Base-by-base conservation (phyloP, 2,888 invertebrate genomes). In the Branchellion lobata region DNA sequence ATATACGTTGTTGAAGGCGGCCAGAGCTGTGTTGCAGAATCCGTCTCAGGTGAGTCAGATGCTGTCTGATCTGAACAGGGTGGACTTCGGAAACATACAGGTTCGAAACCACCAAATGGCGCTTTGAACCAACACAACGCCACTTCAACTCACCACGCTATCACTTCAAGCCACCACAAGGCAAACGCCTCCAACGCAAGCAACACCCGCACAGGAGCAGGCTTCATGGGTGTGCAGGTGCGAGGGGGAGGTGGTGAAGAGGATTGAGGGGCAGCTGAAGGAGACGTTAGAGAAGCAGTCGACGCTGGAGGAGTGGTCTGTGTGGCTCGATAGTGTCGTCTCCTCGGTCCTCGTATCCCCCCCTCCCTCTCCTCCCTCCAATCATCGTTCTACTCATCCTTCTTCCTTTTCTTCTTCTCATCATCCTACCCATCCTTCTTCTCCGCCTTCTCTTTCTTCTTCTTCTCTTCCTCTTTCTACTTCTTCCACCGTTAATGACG, bases 261-360 rank as follows among this genome's bases (percentile, higher is more conserved):
- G 74, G 69, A 29, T 81, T 24, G 81, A 81, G 27, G 21, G 21
- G 11, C 75, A 79, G 14, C 8, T 81, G 57, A 79, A 79, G 69
- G 18, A 29, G n/a, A 74, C 75, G 2, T 36, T 81, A 21, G 40
- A 72, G 29, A 61, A 68, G 68, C 78, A 73, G 33, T 18, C 53
- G 29, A 51, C 72, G 21, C 27, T 81, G 21, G 81, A 81, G 33
- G 79, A 81, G 47, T 81, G 81, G 81, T 36, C 69, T 8, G 14
- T 21, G n/a, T 81, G 81, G 81, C 51, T 81, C 21, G 81, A 81
- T 33, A 40, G 75, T 31, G 69, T 81, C 29, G 53, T 79, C 51
- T 24, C 71, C 27, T 72, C 36, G 31, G 31, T 81, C 21, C 81
- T 81, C 51, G 53, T 24, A 8, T 24, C 65, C 21, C 61, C 34